Evolutionary conservation across 2,888 invertebrate species (phyloP).

Genomic region (Linhomoeus sp.): DNA sequence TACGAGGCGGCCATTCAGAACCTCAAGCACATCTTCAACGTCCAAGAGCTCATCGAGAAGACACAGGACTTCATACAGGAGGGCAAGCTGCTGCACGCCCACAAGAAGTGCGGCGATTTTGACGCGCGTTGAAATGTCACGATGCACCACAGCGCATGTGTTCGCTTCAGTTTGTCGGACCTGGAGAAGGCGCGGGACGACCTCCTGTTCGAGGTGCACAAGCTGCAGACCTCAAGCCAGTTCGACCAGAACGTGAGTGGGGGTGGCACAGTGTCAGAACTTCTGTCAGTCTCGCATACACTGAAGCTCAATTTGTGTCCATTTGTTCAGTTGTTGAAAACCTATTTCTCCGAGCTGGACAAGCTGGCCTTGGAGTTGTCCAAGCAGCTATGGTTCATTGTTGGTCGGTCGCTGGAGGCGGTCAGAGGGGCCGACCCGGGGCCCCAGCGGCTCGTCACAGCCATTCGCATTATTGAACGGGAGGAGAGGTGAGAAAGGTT

Average conservation of each 20-base stretch:
- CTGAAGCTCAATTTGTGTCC: too few species aligned
- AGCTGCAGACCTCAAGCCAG: conserved; percentile 57
- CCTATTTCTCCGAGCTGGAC: conserved; percentile 88
- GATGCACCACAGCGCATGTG: not conserved
- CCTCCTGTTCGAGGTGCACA: conserved; percentile 73
- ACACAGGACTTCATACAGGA: conserved; percentile 82
- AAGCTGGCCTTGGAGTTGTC: conserved; percentile 52
- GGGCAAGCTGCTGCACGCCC: conserved; percentile 78
- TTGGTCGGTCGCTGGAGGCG: conserved; percentile 73
- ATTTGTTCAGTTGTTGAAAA: conserved; percentile 55
- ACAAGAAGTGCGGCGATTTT: conserved; percentile 41
- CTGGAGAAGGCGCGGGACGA: conserved; percentile 91
- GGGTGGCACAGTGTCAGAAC: too few species aligned
- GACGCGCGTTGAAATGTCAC: not conserved
- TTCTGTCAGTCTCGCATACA: too few species aligned
- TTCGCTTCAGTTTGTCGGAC: conserved; percentile 58
- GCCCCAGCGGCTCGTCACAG: conserved; percentile 55
- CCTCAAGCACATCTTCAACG: conserved; percentile 87
- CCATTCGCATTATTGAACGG: conserved; percentile 78
- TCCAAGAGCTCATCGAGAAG: conserved; percentile 82
- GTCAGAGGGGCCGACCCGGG: conserved; percentile 62
- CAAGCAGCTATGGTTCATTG: conserved; percentile 49
- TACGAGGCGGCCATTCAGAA: conserved; percentile 95
- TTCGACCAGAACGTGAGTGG: conserved; percentile 4
- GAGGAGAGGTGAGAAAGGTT: conserved; percentile 52